phyloP scores from a whole-genome alignment of 2,797 vertebrate species.

The Cottoperca gobio region DNA sequence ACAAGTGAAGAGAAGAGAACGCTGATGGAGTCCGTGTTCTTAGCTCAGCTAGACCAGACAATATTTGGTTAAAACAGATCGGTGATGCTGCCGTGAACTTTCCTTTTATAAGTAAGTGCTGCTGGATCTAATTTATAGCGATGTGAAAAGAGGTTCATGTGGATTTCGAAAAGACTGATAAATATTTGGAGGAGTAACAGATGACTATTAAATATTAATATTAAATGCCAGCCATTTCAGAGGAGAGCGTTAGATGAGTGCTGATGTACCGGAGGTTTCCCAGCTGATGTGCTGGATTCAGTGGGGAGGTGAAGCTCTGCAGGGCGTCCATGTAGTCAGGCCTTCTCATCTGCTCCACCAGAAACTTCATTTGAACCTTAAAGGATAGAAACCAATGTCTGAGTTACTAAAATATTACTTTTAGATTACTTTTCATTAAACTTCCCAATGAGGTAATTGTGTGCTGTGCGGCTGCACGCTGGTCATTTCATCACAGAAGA shows the following conservation, averaged over 20 bases:
- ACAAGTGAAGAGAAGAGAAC: too few relatives aligned
- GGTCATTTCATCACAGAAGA: not conserved
- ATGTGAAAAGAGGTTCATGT: too few relatives aligned
- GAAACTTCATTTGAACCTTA: conserved; percentile 99
- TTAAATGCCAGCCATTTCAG: conserved; percentile 16
- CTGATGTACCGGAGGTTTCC: conserved; percentile 91
- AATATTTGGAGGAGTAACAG: too few relatives aligned
- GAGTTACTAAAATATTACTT: not conserved
- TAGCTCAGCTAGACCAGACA: too few relatives aligned
- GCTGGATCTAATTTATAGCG: too few relatives aligned
- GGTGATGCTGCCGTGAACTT: too few relatives aligned
- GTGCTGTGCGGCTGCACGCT: not conserved
- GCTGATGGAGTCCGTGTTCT: too few relatives aligned
- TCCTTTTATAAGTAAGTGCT: too few relatives aligned
- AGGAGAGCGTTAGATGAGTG: conserved; percentile 14
- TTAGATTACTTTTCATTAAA: conserved; percentile 8
- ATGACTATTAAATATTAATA: not conserved
- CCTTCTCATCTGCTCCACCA: conserved; percentile 97
- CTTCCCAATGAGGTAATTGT: not conserved
- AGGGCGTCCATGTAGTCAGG: conserved; percentile 99
- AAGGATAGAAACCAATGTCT: conserved; percentile 4
- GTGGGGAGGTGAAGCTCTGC: conserved; percentile 96
- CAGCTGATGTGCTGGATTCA: conserved; percentile 97
- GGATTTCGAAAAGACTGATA: too few relatives aligned
- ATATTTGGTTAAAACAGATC: too few relatives aligned